These are phyloP conservation scores for Salarias fasciatus DNA, from an alignment of 2,797 vertebrate genomes.

Conservation along the genomic window DNA sequence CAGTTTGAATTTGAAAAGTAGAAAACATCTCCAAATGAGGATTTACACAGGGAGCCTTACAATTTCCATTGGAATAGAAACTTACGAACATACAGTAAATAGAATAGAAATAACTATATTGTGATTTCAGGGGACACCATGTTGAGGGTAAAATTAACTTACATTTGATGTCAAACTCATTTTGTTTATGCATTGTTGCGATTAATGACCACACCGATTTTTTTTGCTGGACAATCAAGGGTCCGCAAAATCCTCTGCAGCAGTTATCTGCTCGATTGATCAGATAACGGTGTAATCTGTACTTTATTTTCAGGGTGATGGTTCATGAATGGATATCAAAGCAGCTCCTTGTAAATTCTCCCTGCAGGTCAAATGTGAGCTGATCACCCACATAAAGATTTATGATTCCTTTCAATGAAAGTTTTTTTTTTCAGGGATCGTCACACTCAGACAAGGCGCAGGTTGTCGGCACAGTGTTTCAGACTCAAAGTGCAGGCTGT, in stretches of 20 bases:
- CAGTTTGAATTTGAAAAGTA: too few species aligned
- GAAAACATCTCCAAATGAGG: too few species aligned
- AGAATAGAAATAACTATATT: too few species aligned
- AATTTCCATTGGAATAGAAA: too few species aligned
- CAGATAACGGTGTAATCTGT: constrained; percentile 19
- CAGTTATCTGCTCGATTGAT: constrained; percentile 32
- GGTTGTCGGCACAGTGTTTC: too few species aligned
- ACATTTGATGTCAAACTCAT: too few species aligned
- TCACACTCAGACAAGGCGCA: constrained; percentile 37
- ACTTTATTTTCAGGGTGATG: constrained; percentile 15
- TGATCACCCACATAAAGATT: constrained; percentile 15
- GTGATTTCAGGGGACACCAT: too few species aligned
- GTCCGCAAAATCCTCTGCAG: neutral
- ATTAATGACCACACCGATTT: neutral
- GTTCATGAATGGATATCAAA: constrained; percentile 32
- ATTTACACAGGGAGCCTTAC: too few species aligned
- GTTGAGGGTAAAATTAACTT: too few species aligned
- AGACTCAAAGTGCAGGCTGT: constrained; percentile 11
- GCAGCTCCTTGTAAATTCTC: constrained; percentile 32
- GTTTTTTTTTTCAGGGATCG: constrained; percentile 27
- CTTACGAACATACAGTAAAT: too few species aligned
- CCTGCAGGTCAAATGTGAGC: neutral
- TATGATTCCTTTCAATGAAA: constrained; percentile 3
- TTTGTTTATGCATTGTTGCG: too few species aligned
- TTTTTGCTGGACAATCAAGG: neutral